A percentile compares a stretch with the other conserved stretches of the same genome.
These are phyloP conservation scores for Calidris pugnax DNA, from an alignment of 2,113 vertebrate genomes.

Conservation along the genomic window DNA sequence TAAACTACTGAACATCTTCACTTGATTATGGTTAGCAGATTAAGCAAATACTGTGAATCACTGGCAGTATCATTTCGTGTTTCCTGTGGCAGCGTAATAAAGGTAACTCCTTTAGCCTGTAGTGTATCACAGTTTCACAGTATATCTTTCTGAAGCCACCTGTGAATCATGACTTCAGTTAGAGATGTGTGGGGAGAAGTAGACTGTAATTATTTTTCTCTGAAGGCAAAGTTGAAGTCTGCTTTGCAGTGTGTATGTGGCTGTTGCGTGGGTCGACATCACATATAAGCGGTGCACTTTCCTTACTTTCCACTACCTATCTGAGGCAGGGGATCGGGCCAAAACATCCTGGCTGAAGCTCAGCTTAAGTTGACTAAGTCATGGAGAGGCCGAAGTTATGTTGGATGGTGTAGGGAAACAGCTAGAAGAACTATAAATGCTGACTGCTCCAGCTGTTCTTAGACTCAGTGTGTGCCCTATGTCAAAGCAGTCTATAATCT, in stretches of 20 bases:
- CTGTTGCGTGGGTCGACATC: background rate
- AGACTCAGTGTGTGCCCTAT: background rate
- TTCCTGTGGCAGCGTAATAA: background rate
- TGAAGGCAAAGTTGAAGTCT: background rate
- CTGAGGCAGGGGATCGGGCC: background rate
- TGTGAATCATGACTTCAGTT: background rate
- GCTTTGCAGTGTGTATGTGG: background rate
- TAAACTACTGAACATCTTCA: background rate
- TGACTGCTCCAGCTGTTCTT: background rate
- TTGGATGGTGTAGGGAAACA: background rate
- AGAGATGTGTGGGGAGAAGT: background rate
- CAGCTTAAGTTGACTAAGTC: background rate
- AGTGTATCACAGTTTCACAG: background rate
- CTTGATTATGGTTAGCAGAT: background rate
- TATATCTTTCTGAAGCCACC: background rate
- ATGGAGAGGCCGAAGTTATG: background rate
- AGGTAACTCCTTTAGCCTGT: background rate
- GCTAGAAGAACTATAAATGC: background rate
- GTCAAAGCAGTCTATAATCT: background rate
- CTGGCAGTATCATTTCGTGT: background rate
- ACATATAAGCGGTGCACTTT: background rate
- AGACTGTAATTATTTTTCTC: background rate
- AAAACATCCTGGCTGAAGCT: background rate
- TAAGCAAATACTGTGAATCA: background rate
- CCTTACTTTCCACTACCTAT: background rate